Conservation (phyloP, 2,888 invertebrate genomes). For the Poecilobothrus nobilitatus region DNA sequence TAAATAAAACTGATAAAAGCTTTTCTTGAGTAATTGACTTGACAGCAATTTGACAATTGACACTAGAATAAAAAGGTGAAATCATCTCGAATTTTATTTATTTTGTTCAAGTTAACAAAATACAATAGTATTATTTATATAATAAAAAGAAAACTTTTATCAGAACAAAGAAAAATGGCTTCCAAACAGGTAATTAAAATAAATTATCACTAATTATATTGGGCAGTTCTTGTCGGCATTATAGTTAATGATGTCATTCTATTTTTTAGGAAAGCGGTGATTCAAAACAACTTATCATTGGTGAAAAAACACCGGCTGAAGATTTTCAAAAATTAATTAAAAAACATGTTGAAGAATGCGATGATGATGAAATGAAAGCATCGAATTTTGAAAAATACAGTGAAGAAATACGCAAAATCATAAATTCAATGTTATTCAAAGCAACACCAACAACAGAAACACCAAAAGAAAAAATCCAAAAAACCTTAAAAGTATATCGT, state of each 20-base stretch:
- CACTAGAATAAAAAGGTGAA: no score
- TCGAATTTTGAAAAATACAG: constrained; percentile 30
- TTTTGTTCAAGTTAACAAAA: no score
- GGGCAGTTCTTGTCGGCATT: no score
- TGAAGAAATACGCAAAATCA: constrained; percentile 33
- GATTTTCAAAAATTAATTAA: constrained; percentile 50
- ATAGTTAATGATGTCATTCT: neutral
- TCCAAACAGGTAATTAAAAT: no score
- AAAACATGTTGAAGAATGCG: constrained; percentile 36
- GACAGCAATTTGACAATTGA: no score
- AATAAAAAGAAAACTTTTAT: no score
- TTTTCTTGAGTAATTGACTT: no score
- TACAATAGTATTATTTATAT: no score
- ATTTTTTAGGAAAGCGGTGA: neutral
- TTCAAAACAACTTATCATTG: neutral
- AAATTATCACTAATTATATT: no score
- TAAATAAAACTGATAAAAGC: no score
- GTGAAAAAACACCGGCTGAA: constrained; percentile 46
- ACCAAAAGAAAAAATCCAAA: constrained; percentile 28
- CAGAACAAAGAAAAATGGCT: no score
- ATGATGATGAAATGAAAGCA: constrained; percentile 29
- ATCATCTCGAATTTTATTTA: no score
- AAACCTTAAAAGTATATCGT: constrained; percentile 32
- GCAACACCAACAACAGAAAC: constrained; percentile 25
- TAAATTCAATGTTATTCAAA: constrained; percentile 34